A percentile compares a stretch with the other conserved stretches of the same genome.
These are phyloP conservation scores for Zeuzera pyrina DNA, from an alignment of 2,888 invertebrate genomes.

Conservation along the genomic window DNA sequence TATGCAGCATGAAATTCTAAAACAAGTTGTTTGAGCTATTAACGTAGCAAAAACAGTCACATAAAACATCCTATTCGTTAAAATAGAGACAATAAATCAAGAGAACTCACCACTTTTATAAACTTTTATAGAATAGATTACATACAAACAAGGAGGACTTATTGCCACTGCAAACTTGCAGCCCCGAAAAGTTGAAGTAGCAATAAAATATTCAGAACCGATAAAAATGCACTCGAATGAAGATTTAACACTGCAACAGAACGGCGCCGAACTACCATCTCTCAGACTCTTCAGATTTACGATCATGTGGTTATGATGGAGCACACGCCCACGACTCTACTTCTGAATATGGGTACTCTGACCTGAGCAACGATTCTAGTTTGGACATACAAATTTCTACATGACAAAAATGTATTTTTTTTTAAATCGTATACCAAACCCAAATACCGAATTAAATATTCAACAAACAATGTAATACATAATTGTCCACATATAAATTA, in stretches of 20 bases:
- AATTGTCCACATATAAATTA: conserved; percentile 9
- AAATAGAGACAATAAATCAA: no score
- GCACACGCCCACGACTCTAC: conserved; percentile 26
- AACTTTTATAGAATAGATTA: no score
- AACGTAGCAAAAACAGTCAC: conserved; percentile 5
- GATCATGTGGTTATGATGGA: conserved; percentile 29
- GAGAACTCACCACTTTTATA: no score
- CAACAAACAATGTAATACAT: conserved; percentile 12
- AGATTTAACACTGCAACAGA: conserved; percentile 29
- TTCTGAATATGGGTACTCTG: conserved; percentile 22
- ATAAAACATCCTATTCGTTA: no score
- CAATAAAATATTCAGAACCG: conserved; percentile 33
- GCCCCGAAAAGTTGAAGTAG: conserved; percentile 19
- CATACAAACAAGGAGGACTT: no score
- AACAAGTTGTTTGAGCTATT: conserved; percentile 34
- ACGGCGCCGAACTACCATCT: conserved; percentile 29
- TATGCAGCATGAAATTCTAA: conserved; percentile 33
- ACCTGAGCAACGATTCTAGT: conserved; percentile 18
- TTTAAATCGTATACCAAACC: conserved; percentile 10
- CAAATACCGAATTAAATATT: conserved; percentile 10
- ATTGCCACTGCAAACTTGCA: no score
- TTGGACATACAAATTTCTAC: conserved; percentile 11
- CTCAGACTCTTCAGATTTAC: conserved; percentile 31
- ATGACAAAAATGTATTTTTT: conserved; percentile 5
- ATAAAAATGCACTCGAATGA: conserved; percentile 33